A percentile compares a stretch with the other conserved stretches of the same genome.
Evolutionary conservation across 1,140 invertebrate species (phyloP).

Genomic region (Tetragonula clypearis): DNA sequence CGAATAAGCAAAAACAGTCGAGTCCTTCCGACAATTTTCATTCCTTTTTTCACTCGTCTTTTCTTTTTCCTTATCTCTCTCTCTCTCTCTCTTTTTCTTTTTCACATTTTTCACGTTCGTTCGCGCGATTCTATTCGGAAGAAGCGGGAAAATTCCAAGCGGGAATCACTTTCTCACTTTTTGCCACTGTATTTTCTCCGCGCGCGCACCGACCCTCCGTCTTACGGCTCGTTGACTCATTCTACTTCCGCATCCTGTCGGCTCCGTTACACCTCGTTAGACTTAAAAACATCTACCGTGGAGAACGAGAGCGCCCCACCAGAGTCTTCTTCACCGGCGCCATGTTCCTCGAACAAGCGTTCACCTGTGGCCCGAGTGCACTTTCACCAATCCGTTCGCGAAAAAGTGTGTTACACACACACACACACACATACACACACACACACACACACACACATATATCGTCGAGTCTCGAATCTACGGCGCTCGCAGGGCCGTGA

Average conservation of each 20-base stretch:
- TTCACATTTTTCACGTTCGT: background rate
- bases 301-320: conserved; percentile 20
- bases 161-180: conserved; percentile 31
- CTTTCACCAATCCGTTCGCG: background rate
- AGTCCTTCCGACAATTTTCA: too few relatives aligned
- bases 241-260: conserved; percentile 50
- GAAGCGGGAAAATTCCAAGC: conserved; percentile 8
- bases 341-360: background rate
- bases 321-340: too few relatives aligned
- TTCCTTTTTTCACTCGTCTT: too few relatives aligned
- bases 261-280: conserved; percentile 63
- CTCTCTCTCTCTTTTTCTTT: background rate
- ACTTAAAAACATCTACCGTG: conserved; percentile 46
- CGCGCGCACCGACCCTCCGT: background rate
- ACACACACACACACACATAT: background rate
- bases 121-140: background rate
- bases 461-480: background rate
- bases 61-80: background rate
- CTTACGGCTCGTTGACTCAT: conserved; percentile 60
- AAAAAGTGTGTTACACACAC: background rate
- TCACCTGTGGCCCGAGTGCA: background rate
- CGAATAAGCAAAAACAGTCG: too few relatives aligned
- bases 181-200: conserved; percentile 32
- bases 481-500: background rate
- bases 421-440: background rate